Evolutionary conservation across 2,113 vertebrate genomes (phyloP).

Genomic region (Mastomys coucha): DNA sequence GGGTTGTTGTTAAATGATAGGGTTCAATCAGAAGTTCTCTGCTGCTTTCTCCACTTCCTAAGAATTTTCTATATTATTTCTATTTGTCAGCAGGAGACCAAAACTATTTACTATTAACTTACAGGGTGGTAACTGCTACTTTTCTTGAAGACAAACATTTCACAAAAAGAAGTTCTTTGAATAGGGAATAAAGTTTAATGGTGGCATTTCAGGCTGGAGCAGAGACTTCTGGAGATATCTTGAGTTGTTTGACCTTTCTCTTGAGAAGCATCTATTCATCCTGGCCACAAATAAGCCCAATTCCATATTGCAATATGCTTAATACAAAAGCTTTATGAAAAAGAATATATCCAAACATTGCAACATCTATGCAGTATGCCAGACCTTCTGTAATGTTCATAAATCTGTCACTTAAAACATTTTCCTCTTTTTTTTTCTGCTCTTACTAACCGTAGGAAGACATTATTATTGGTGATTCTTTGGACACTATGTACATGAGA

Average conservation of each 20-base stretch:
- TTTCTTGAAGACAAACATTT: not conserved
- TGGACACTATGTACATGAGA: not conserved
- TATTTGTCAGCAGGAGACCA: slow-evolving; percentile 22
- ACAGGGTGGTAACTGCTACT: not conserved
- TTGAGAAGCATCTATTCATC: not conserved
- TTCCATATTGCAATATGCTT: not conserved
- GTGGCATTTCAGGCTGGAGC: not conserved
- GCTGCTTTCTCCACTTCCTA: not conserved
- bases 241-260: not conserved
- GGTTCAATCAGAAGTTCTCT: not conserved
- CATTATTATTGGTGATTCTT: not conserved
- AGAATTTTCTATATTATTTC: not conserved
- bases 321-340: slow-evolving; percentile 27
- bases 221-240: not conserved
- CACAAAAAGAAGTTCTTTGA: not conserved
- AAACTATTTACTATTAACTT: not conserved
- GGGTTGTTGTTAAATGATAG: not conserved
- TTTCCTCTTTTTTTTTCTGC: not conserved
- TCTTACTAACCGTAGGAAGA: not conserved
- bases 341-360: not conserved
- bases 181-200: not conserved
- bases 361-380: not conserved
- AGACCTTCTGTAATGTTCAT: not conserved
- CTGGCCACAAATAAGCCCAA: not conserved
- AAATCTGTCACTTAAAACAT: not conserved